Evolutionary conservation across 2,113 vertebrate genomes (phyloP), one percentile per base, ranked within the genome.

Genomic region (Menura novaehollandiae): DNA sequence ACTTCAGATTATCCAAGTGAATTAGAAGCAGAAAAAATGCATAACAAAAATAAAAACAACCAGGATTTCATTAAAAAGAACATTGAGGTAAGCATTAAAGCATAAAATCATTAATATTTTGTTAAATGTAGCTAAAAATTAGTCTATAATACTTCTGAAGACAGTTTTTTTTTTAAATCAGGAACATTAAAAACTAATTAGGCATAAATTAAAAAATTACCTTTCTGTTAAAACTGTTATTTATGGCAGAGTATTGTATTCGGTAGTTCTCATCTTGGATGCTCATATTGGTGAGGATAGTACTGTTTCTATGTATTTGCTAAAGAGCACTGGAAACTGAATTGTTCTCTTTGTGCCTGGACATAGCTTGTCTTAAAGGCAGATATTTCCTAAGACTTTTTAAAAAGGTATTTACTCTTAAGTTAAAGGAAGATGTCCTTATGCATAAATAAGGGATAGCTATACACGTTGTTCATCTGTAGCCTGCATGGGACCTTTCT

Each of bases 21-120:
- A 91, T 80, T 95, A 81, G 91, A 94, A 98, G 82, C 84, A 76
- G 96, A 92, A 95, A 97, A 95, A 79, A 74, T 1, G 6, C 52
- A 51, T 30, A 82, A 78, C 84, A 97, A 92, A 88, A 88, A 11
- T 94, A 98, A 98, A 96, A 97, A 64, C 72, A 98, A 73, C 95
- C 97, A 98, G 80, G 97, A 99, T 98, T 99, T 99, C 97, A 97
- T 99, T 96, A 99, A 98, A 96, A 98, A 98, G 97, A 99, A 99
- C 95, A 99, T 99, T 75, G 98, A 99, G 98, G 99, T 99, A 98
- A 98, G 98, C 97, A 80, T 93, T 94, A 91, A 89, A 87, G 22
- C 32, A 51, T 88, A 64, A 77, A 51, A 53, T 41, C 10, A 33
- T 11, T 85, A 63, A 14, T 3, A 46, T 62, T 71, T 88, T 84